Conservation (phyloP, 2,888 invertebrate genomes). For the Alsophila aescularia region DNA sequence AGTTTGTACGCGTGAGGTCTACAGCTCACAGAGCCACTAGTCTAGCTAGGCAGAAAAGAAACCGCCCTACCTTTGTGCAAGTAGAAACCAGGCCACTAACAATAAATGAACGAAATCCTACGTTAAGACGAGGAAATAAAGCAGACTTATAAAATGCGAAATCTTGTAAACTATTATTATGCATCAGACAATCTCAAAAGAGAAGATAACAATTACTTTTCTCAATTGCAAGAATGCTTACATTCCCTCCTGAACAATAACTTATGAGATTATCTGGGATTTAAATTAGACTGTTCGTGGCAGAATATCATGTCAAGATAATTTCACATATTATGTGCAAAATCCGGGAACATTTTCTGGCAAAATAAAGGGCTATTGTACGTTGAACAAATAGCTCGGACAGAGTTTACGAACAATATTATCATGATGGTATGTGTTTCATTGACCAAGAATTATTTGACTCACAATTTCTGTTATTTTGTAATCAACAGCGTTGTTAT, state of each 20-base stretch:
- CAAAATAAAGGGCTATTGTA: conserved; percentile 13
- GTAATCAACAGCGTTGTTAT: not conserved
- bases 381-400: conserved; percentile 13
- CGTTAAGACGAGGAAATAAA: no score
- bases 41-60: no score
- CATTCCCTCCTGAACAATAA: conserved; percentile 26
- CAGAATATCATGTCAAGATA: conserved; percentile 29
- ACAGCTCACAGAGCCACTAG: no score
- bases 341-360: conserved; percentile 9
- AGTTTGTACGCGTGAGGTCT: no score
- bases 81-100: no score
- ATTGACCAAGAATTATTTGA: not conserved
- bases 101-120: no score
- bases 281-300: conserved; percentile 32
- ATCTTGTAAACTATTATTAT: no score
- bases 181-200: no score
- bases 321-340: conserved; percentile 26
- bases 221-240: conserved; percentile 24
- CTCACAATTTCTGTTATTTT: not conserved
- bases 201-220: conserved; percentile 8
- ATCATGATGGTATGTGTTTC: not conserved
- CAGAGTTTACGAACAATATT: conserved; percentile 5
- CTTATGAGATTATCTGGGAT: conserved; percentile 33
- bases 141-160: no score
- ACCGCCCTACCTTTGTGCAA: no score